Evolutionary conservation across 2,888 invertebrate genomes (phyloP), one percentile per base, ranked within the genome.

Genomic region (Phortica okadai): DNA sequence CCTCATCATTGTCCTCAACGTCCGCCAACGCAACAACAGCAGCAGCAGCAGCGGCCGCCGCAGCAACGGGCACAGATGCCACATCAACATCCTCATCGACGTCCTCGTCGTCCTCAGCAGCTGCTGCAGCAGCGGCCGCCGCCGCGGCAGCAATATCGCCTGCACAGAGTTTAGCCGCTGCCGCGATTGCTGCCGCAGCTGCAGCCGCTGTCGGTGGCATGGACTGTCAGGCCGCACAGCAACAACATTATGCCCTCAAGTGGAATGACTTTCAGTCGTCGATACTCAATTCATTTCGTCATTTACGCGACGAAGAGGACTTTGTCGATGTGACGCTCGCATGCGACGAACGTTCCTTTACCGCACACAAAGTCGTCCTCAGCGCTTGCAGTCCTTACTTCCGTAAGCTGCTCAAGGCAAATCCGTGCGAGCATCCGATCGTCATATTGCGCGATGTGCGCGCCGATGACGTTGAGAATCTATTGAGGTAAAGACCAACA

Each of bases 181-280:
- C 85, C 85, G 6, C 85, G 84, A 3, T 56, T 77, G 69, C 84
- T 81, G 6, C 62, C 76, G 69, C 84, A 80, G 25, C 78, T 69
- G 14, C 79, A 10, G 59, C 74, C 56, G 42, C 33, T 45, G 77
- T 76, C 59, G n/a, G 64, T 50, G 50, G 50, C 77, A 80, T 50
- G 78, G 79, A 33, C 21, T 77, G 77, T 21, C 54, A 45, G 42
- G 25, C 96, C 93, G 91, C 89, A 84, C 92, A 94, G 87, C 95
- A 95, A 93, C 97, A 97, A 93, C 97, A 97, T 92, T 97, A 97
- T 92, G 96, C 97, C 92, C 94, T 97, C 92, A 95, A 97, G 90
- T 97, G 97, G 97, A 97, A 97, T 92, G 97, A 97, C 93, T 97
- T 97, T 93, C 97, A 97, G 92, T 95, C 96, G 83, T 97, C 96